These are phyloP conservation scores for Rhopalosiphum padi DNA, from an alignment of 1,140 invertebrate species.

Conservation along the genomic window DNA sequence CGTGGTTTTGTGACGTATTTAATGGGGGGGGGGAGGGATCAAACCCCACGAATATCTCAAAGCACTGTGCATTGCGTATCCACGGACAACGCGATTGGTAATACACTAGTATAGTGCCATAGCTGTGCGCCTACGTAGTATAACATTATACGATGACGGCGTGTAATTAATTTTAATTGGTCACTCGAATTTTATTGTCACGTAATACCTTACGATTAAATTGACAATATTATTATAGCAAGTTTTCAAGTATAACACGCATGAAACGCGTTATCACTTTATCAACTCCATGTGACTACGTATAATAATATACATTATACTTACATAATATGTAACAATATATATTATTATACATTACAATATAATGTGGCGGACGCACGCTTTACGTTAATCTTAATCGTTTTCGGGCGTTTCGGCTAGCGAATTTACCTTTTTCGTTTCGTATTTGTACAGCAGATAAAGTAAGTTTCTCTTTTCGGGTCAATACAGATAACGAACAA, in stretches of 20 bases:
- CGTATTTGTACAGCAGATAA: not conserved
- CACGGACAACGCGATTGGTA: not conserved
- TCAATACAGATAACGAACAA: not conserved
- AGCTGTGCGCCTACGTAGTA: not conserved
- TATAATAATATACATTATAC: not conserved
- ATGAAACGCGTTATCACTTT: not conserved
- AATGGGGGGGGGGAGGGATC: too few relatives aligned
- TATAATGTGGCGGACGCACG: not conserved
- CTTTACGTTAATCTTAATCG: not conserved
- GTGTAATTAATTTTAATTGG: not conserved
- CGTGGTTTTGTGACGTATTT: not conserved
- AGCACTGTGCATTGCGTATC: not conserved
- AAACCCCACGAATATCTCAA: not conserved
- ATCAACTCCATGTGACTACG: not conserved
- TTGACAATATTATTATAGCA: not conserved
- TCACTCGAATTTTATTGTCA: not conserved
- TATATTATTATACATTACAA: not conserved
- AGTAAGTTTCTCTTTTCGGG: not conserved
- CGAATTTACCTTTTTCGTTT: not conserved
- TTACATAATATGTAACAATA: too few relatives aligned
- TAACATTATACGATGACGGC: not conserved
- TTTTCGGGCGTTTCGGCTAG: not conserved
- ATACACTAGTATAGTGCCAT: too few relatives aligned
- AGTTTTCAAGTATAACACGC: not conserved
- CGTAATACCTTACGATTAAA: not conserved